Evolutionary conservation across 2,888 invertebrate genomes (phyloP).

Genomic region (Spisula subtruncata): DNA sequence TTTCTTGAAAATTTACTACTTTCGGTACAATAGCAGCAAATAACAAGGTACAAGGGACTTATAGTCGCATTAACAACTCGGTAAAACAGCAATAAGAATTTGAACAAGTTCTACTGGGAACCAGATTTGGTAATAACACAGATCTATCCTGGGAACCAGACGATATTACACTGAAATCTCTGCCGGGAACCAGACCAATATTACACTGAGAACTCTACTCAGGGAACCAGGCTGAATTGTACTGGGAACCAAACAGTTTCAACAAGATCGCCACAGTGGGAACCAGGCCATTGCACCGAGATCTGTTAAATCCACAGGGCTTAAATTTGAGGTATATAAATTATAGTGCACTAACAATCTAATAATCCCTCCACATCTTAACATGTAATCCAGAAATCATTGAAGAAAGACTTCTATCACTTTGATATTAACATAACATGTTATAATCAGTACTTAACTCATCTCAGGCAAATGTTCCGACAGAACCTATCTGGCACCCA

Average conservation of each 20-base stretch:
- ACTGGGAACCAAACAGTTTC: neutral
- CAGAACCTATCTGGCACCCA: constrained; percentile 16
- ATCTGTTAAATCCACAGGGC: neutral
- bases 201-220: too few relatives aligned
- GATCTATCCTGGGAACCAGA: too few relatives aligned
- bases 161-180: too few relatives aligned
- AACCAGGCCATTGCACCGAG: constrained; percentile 3
- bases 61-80: neutral
- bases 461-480: neutral
- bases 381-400: neutral
- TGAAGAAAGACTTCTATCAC: neutral
- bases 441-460: constrained; percentile 7
- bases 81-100: neutral
- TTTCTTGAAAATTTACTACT: constrained; percentile 1
- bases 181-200: neutral
- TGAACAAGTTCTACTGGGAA: neutral
- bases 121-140: neutral
- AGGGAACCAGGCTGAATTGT: neutral
- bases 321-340: constrained; percentile 11
- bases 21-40: neutral
- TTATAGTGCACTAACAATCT: constrained; percentile 17
- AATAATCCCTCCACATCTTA: neutral
- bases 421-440: constrained; percentile 9
- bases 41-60: neutral
- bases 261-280: neutral